A percentile compares a stretch with the other conserved stretches of the same genome.
Evolutionary conservation across 2,797 vertebrate genomes (phyloP).

Genomic region (Anguilla megastoma): DNA sequence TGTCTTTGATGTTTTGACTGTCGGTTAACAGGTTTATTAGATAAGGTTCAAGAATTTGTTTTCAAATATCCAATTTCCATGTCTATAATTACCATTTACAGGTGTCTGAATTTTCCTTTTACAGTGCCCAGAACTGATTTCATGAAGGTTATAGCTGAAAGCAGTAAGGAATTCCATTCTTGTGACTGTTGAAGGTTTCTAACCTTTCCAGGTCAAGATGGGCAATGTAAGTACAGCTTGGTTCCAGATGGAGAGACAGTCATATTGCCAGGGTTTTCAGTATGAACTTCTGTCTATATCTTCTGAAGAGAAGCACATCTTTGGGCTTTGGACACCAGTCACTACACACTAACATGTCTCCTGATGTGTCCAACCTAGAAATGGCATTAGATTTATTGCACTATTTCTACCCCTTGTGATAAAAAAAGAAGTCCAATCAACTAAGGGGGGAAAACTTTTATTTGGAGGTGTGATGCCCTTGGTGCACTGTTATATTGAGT

Average conservation of each 20-base stretch:
- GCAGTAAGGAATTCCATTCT: neutral
- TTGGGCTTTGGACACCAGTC: neutral
- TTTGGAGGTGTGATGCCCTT: neutral
- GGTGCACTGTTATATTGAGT: neutral
- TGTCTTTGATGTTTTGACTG: slow-evolving; percentile 11
- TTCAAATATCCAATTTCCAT: neutral
- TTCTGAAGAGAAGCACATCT: neutral
- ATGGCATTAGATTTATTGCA: neutral
- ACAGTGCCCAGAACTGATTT: neutral
- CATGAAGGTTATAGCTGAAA: neutral
- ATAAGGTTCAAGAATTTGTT: neutral
- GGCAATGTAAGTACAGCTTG: neutral
- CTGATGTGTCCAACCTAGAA: neutral
- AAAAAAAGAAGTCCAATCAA: neutral
- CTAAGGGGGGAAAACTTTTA: neutral
- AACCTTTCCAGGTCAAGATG: neutral
- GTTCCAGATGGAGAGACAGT: neutral
- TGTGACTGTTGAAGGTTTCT: neutral
- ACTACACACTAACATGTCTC: neutral
- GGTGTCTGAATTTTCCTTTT: neutral
- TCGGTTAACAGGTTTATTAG: neutral
- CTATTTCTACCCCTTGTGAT: neutral
- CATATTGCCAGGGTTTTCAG: neutral
- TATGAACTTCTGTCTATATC: neutral
- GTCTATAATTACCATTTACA: neutral